Conservation (phyloP, 1,140 invertebrate genomes). For the Uloborus diversus region DNA sequence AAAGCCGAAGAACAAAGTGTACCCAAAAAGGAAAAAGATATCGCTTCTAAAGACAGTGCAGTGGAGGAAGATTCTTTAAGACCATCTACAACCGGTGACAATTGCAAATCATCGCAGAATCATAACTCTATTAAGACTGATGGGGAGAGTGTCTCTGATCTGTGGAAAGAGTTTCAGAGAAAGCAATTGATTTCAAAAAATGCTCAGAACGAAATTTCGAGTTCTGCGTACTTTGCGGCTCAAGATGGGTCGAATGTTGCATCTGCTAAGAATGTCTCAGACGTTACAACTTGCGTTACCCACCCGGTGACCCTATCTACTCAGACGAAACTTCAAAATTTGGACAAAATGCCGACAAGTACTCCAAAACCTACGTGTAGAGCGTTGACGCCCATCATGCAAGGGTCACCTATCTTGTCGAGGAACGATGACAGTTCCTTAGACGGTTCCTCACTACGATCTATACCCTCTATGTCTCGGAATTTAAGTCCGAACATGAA, state of each 20-base stretch:
- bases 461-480: slow-evolving; percentile 18
- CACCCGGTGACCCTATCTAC: background rate
- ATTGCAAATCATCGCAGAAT: slow-evolving; percentile 7
- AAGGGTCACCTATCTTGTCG: slow-evolving; percentile 38
- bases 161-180: slow-evolving; percentile 57
- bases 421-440: slow-evolving; percentile 41
- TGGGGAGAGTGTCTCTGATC: slow-evolving; percentile 38
- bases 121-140: background rate
- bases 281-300: background rate
- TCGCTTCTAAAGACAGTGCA: background rate
- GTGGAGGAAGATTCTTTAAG: slow-evolving; percentile 39
- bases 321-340: slow-evolving; percentile 41
- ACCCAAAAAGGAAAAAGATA: slow-evolving; percentile 4
- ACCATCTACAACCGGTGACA: slow-evolving; percentile 1
- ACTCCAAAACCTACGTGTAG: slow-evolving; percentile 48
- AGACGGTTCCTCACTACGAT: slow-evolving; percentile 24
- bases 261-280: background rate
- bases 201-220: background rate
- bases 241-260: background rate
- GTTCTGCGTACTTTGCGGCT: background rate
- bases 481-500: slow-evolving; percentile 10
- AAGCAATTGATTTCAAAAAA: slow-evolving; percentile 19
- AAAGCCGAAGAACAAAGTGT: slow-evolving; percentile 27
- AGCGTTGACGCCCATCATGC: slow-evolving; percentile 24
- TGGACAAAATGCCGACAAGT: slow-evolving; percentile 52